Evolutionary conservation across 35 echinoderm and acorn worm genomes (phyloP), one percentile per base, ranked within the genome.

Genomic region (Lytechinus variegatus): DNA sequence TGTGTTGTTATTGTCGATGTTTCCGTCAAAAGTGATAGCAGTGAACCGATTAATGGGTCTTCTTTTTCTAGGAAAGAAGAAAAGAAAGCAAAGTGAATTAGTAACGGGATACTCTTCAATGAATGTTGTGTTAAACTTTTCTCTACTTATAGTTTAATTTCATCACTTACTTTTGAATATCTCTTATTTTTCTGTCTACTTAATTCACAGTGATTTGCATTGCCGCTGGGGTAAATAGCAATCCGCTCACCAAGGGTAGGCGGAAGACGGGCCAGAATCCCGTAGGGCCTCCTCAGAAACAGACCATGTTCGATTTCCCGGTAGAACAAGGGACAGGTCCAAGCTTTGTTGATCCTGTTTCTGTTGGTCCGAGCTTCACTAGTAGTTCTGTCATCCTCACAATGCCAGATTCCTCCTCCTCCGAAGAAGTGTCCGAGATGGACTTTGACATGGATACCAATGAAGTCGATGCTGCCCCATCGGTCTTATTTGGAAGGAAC

Each of bases 281-380:
- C 5, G 88, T 6, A 21, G 88, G 88, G 52, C 29, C 88, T 52
- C 88, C 88, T 0, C 88, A 90, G 28, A 54, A 90, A 54, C 88
- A 90, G 88, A 90, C 28, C 52, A 90, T 90, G 88, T 90, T 90
- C 52, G 88, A 51, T 54, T 52, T 90, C 13, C 88, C 88, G 24
- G 28, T 90, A 6, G 9, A 44, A 28, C 88, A 90, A 54, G 66
- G 66, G 6, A 79, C 66, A 79, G 66, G 66, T 79, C 66, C 66
- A 79, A 79, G 66, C 66, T n/a, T 79, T 79, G 19, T 16, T 79
- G 66, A 7, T 79, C 66, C 66, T 24, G n/a, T 16, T 79, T 24
- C n/a, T 24, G 52, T 9, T 33, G 87, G 87, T 54, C 88, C 88
- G 9, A 88, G 87, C 87, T 9, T 88, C 9, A n/a, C n/a, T 8